These are phyloP conservation scores for Acrobasis suavella DNA, from an alignment of 2,888 invertebrate genomes.

Conservation along the genomic window DNA sequence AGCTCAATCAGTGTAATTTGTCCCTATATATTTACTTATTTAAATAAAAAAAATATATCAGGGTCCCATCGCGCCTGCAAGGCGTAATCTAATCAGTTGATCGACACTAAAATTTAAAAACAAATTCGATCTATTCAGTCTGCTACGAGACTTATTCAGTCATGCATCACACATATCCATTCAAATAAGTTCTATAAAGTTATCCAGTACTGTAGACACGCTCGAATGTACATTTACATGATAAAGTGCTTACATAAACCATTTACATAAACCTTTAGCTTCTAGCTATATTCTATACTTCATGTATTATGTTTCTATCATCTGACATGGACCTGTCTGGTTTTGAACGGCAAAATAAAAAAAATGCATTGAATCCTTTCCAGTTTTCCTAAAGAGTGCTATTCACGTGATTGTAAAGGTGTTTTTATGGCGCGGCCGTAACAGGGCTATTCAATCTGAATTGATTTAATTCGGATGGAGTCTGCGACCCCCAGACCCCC, in stretches of 20 bases:
- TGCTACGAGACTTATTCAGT: no score
- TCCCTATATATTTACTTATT: no score
- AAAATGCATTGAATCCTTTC: conserved; percentile 9
- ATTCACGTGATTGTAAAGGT: conserved; percentile 14
- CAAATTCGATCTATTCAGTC: no score
- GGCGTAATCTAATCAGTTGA: no score
- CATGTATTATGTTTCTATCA: no score
- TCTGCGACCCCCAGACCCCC: background rate
- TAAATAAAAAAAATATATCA: no score
- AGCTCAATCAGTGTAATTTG: no score
- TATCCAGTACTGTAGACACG: background rate
- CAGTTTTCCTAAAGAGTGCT: conserved; percentile 9
- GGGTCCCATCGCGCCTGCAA: no score
- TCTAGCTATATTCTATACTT: no score
- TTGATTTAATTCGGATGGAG: conserved; percentile 10
- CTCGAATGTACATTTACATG: background rate
- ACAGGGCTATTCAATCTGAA: conserved; percentile 12
- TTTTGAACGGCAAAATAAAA: background rate
- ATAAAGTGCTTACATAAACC: background rate
- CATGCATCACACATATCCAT: no score
- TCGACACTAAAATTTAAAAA: no score
- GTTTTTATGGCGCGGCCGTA: conserved; percentile 9
- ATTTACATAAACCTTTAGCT: conserved; percentile 6
- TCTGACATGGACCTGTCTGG: background rate
- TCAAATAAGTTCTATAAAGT: no score